These are phyloP conservation scores for Halcyon chelicuti DNA, from an alignment of 2,797 vertebrate genomes.

Conservation along the genomic window DNA sequence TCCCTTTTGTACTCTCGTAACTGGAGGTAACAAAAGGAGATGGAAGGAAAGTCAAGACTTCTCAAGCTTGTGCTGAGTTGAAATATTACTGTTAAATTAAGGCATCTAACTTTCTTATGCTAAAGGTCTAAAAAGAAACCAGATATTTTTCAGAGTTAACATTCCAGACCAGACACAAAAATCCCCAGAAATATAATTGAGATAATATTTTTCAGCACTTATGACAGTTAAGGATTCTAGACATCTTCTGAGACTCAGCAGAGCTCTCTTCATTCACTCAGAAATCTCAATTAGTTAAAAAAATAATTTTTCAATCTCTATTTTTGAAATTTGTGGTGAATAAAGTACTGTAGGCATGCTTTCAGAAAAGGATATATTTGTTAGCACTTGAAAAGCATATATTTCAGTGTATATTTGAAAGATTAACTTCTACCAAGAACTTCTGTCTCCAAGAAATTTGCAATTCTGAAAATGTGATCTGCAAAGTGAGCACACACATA, in stretches of 20 bases:
- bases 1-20: background rate
- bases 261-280: background rate
- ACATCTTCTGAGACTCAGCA: background rate
- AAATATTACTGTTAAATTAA: background rate
- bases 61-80: background rate
- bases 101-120: background rate
- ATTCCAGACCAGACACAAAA: background rate
- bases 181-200: background rate
- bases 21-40: background rate
- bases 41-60: background rate
- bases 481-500: background rate
- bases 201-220: background rate
- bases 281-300: background rate
- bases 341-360: background rate
- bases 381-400: background rate
- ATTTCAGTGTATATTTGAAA: background rate
- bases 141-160: background rate
- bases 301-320: background rate
- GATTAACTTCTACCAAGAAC: background rate
- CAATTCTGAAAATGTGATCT: background rate
- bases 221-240: background rate
- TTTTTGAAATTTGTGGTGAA: background rate
- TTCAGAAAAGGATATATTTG: background rate
- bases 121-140: background rate
- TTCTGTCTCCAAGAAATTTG: background rate